Evolutionary conservation across 1,140 invertebrate genomes (phyloP).

Genomic region (Aphaenogaster floridana): DNA sequence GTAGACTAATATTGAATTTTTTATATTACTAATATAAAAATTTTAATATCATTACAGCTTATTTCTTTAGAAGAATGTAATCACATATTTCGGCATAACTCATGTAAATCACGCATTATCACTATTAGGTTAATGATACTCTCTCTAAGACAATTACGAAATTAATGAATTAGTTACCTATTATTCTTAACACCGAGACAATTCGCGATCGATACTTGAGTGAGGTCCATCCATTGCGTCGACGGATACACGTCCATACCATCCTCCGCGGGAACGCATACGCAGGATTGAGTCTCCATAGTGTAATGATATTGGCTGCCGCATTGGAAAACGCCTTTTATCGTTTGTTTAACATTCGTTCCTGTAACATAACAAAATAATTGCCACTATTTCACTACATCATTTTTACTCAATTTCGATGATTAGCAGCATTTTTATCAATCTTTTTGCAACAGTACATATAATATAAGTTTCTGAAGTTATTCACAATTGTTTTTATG

Average conservation of each 20-base stretch:
- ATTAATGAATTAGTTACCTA: slow-evolving; percentile 75
- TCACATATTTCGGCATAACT: background rate
- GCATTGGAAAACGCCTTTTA: slow-evolving; percentile 86
- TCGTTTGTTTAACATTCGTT: slow-evolving; percentile 83
- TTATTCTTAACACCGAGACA: slow-evolving; percentile 87
- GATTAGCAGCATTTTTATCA: slow-evolving; percentile 15
- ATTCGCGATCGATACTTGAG: slow-evolving; percentile 88
- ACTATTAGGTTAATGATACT: background rate
- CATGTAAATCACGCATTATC: background rate
- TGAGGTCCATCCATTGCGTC: slow-evolving; percentile 90
- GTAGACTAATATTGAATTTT: background rate
- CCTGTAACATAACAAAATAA: slow-evolving; percentile 68
- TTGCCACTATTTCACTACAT: too few species aligned
- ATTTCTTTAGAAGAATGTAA: background rate
- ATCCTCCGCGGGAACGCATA: slow-evolving; percentile 90
- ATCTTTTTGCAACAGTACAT: background rate
- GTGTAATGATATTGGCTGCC: slow-evolving; percentile 89
- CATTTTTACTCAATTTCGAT: background rate
- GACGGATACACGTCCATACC: slow-evolving; percentile 89
- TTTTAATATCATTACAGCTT: background rate
- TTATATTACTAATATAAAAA: background rate
- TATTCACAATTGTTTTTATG: background rate
- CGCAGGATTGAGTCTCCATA: slow-evolving; percentile 90
- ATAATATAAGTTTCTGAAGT: background rate
- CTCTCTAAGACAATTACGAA: background rate